Conservation (phyloP, 1,140 invertebrate species). For the Eufriesea mexicana region DNA sequence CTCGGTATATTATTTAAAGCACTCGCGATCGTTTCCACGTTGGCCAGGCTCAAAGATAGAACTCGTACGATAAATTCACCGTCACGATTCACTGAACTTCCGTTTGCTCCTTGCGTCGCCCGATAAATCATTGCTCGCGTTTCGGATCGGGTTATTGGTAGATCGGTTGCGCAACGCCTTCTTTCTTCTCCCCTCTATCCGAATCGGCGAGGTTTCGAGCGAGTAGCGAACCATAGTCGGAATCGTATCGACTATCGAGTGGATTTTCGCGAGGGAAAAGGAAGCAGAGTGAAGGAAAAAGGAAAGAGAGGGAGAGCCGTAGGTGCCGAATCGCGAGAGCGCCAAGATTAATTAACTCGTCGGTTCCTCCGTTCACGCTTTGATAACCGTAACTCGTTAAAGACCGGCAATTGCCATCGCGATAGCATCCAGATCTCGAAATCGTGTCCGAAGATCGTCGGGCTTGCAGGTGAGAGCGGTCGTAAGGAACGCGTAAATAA, state of each 20-base stretch:
- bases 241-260: neutral
- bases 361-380: neutral
- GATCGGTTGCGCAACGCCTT: conserved; percentile 31
- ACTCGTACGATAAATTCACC: conserved; percentile 48
- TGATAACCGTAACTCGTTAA: neutral
- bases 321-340: neutral
- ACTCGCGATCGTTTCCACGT: conserved; percentile 23
- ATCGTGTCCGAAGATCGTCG: neutral
- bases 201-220: neutral
- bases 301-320: neutral
- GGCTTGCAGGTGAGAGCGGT: neutral
- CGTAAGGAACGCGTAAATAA: conserved; percentile 7
- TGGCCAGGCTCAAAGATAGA: conserved; percentile 33
- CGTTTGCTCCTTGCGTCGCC: conserved; percentile 33
- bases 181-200: neutral
- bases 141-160: neutral
- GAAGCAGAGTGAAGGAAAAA: neutral
- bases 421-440: neutral
- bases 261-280: neutral
- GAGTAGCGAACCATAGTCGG: too few relatives aligned
- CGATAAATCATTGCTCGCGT: conserved; percentile 47
- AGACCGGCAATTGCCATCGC: neutral
- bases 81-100: conserved; percentile 57
- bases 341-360: conserved; percentile 24
- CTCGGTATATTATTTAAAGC: conserved; percentile 38